Conservation (phyloP, 2,113 vertebrate species). For the Python bivittatus region DNA sequence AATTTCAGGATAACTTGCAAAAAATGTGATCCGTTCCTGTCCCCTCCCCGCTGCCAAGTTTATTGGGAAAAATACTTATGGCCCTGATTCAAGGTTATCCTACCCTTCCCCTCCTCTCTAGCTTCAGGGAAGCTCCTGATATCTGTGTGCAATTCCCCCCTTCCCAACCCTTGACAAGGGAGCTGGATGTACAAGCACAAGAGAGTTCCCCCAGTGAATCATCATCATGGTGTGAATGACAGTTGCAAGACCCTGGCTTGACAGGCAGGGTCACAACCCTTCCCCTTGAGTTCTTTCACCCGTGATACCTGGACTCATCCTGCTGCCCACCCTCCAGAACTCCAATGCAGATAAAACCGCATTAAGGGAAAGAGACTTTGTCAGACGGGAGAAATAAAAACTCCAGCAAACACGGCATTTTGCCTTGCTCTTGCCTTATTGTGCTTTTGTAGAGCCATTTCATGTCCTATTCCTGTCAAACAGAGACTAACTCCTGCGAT, state of each 20-base stretch:
- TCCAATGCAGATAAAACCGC: background rate
- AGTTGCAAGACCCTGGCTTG: background rate
- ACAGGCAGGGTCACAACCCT: background rate
- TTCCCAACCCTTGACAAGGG: background rate
- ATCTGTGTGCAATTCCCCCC: background rate
- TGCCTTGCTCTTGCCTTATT: constrained; percentile 22
- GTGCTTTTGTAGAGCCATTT: constrained; percentile 1
- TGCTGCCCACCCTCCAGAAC: background rate
- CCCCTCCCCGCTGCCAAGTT: background rate
- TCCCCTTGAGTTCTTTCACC: background rate
- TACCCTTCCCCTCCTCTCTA: background rate
- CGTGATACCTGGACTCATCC: background rate
- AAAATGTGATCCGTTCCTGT: background rate
- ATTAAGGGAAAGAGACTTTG: background rate
- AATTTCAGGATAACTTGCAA: background rate
- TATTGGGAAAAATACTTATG: background rate
- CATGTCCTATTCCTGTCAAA: background rate
- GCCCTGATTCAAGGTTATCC: background rate
- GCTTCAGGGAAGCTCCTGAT: background rate
- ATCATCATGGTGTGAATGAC: background rate
- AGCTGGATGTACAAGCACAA: background rate
- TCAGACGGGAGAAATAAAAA: background rate
- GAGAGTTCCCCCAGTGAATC: background rate
- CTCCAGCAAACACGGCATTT: background rate
- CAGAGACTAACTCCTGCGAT: background rate